A percentile compares a stretch with the other conserved stretches of the same genome.
Evolutionary conservation across 1,140 invertebrate genomes (phyloP).

Genomic region (Cydia pomonella): DNA sequence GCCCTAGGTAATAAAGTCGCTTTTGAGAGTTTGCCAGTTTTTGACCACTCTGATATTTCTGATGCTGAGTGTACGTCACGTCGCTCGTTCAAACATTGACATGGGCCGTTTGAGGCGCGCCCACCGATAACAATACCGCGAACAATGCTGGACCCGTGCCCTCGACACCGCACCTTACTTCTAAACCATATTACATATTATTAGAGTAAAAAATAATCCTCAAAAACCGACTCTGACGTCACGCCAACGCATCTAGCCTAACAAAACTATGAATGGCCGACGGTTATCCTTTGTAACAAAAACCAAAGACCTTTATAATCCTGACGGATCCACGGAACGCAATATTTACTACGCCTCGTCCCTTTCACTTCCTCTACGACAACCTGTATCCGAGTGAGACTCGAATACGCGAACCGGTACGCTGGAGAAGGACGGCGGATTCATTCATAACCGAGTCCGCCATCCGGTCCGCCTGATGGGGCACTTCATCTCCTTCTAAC

Average conservation of each 20-base stretch:
- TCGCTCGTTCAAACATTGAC: constrained; percentile 56
- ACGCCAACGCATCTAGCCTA: constrained; percentile 30
- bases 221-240: not conserved
- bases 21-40: not conserved
- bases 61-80: constrained; percentile 43
- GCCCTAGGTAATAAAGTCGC: not conserved
- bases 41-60: not conserved
- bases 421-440: constrained; percentile 65
- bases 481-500: constrained; percentile 78
- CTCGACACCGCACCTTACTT: constrained; percentile 28
- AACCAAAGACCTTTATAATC: constrained; percentile 66
- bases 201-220: not conserved
- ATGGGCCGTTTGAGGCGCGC: constrained; percentile 56
- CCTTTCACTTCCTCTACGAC: constrained; percentile 79
- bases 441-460: constrained; percentile 79
- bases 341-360: constrained; percentile 79
- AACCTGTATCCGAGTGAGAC: constrained; percentile 69
- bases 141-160: constrained; percentile 45
- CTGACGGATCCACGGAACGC: constrained; percentile 60
- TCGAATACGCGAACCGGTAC: constrained; percentile 45
- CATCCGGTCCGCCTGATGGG: constrained; percentile 74
- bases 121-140: constrained; percentile 61
- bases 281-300: constrained; percentile 65
- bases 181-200: not conserved
- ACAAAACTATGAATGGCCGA: constrained; percentile 67